These are phyloP conservation scores for Anthrax anthrax DNA, from an alignment of 2,888 invertebrate species.

Conservation along the genomic window DNA sequence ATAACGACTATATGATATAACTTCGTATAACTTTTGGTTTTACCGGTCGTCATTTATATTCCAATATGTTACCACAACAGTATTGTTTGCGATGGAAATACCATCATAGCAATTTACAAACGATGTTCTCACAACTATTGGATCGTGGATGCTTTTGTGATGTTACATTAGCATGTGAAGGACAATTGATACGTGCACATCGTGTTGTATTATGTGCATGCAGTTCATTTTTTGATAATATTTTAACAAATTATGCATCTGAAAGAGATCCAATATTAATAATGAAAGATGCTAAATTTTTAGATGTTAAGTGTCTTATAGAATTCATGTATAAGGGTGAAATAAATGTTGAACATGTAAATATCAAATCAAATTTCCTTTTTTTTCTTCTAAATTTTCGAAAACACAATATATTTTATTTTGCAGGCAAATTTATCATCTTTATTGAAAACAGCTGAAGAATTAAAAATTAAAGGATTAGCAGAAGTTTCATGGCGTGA, in stretches of 20 bases:
- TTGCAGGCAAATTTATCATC: conserved; percentile 69
- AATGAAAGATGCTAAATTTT: conserved; percentile 81
- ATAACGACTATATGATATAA: no score
- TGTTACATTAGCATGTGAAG: conserved; percentile 80
- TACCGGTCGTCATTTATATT: no score
- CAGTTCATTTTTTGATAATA: conserved; percentile 78
- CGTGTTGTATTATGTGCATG: conserved; percentile 83
- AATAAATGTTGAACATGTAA: conserved; percentile 86
- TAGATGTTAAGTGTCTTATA: conserved; percentile 76
- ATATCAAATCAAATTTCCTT: no score
- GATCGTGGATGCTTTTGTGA: conserved; percentile 82
- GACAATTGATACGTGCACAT: conserved; percentile 61
- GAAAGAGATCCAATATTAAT: conserved; percentile 71
- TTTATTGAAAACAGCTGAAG: conserved; percentile 80
- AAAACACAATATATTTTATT: not conserved
- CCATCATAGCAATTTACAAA: conserved; percentile 80
- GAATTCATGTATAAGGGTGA: conserved; percentile 95
- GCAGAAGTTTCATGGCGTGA: conserved; percentile 81
- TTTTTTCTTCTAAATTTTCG: not conserved
- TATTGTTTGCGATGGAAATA: conserved; percentile 88
- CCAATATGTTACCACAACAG: conserved; percentile 66
- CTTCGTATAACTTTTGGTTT: no score
- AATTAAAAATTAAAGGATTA: conserved; percentile 78
- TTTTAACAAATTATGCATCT: conserved; percentile 62
- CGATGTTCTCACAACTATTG: conserved; percentile 74